A percentile compares a stretch with the other conserved stretches of the same genome.
These are phyloP conservation scores for Camponotus pennsylvanicus DNA, from an alignment of 1,140 invertebrate genomes.

Conservation along the genomic window DNA sequence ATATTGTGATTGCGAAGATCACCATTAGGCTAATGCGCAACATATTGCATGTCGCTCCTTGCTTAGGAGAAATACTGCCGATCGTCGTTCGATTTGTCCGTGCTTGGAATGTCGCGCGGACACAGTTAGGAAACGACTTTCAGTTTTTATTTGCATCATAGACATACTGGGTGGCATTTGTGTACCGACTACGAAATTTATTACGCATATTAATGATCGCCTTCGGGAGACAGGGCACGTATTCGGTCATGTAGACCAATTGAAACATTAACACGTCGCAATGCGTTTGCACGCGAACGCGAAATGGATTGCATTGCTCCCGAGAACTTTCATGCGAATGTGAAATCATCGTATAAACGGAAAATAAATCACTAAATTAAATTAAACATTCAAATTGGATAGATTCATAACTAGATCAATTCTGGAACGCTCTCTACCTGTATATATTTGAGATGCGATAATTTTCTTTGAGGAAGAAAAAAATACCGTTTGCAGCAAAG, in stretches of 20 bases:
- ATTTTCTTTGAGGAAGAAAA: neutral
- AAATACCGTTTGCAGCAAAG: no score
- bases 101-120: conserved; percentile 62
- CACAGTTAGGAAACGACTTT: conserved; percentile 78
- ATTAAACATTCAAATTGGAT: no score
- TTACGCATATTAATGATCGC: conserved; percentile 74
- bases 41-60: conserved; percentile 47
- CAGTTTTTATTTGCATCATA: conserved; percentile 80
- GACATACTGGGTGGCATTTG: conserved; percentile 75
- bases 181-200: conserved; percentile 73
- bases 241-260: conserved; percentile 76
- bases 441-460: neutral
- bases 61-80: conserved; percentile 55
- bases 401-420: no score
- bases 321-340: conserved; percentile 56
- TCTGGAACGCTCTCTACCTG: no score
- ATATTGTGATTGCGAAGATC: conserved; percentile 6
- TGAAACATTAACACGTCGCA: conserved; percentile 77
- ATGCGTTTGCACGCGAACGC: conserved; percentile 70
- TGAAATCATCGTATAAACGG: neutral
- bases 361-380: no score
- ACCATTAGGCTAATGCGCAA: conserved; percentile 45
- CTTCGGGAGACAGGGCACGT: conserved; percentile 50
- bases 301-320: conserved; percentile 70
- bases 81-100: conserved; percentile 69